Base-by-base conservation (phyloP, 2,797 vertebrate genomes). In the Chlorospingus semifuscus region DNA sequence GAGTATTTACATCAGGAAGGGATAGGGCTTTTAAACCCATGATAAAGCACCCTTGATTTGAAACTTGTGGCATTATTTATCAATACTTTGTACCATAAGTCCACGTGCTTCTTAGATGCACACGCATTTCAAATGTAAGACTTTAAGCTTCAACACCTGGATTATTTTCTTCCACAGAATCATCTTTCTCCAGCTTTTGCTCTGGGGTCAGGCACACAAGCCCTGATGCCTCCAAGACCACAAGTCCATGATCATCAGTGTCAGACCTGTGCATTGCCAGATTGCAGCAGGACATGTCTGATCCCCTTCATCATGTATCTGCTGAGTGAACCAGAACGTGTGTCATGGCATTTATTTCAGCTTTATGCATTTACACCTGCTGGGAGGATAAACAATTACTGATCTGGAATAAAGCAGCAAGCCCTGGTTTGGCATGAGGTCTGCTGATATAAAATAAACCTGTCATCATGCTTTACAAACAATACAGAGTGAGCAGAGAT, bases 181-280 rank as follows among this genome's bases (percentile, higher is more conserved):
- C 46, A 12, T 9, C 13, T 70, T 60, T 74, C 27, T 81, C 15
- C 52, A 49, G 26, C 15, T 69, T 52, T 80, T 5, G 2, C 13
- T 24, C 4, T 11, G 13, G 22, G 23, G 7, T 5, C 23, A 36
- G 30, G 8, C 5, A 55, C 23, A 39, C 11, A 32, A 32, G 4
- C 41, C 27, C 59, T 46, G 22, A 29, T 4, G 5, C 8, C 20
- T 65, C 18, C 29, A 13, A 72, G 22, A 36, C 10, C 21, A 4
- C 0, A 2, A 49, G 26, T 32, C 53, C 18, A 4, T 1, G 1
- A 17, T 12, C 14, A 12, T 8, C 11, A 77, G 9, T 47, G 44
- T 23, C 55, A 57, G 46, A 55, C 5, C 18, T 34, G 12, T 4
- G 21, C 32, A 4, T 3, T 41, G 50, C 39, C 79, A 70, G 16